phyloP scores from a whole-genome alignment of 2,888 invertebrate genomes.

The Polia nebulosa region DNA sequence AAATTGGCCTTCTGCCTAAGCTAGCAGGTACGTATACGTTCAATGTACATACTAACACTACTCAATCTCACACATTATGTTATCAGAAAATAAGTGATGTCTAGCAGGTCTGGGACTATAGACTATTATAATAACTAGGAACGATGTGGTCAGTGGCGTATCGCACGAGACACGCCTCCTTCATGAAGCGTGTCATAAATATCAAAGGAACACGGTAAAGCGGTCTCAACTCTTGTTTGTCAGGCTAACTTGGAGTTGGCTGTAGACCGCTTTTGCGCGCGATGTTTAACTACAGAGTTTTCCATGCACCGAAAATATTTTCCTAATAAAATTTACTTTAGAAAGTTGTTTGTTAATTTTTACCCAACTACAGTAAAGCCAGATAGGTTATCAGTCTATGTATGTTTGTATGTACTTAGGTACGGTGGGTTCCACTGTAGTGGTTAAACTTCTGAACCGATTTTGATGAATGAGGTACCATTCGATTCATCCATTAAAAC shows the following conservation, averaged over 20 bases:
- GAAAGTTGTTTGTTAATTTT: background rate
- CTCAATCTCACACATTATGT: too few species aligned
- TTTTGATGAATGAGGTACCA: background rate
- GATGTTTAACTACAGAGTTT: constrained; percentile 1
- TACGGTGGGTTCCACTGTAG: too few species aligned
- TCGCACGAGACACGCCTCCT: background rate
- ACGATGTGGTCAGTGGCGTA: constrained; percentile 12
- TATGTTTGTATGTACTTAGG: background rate
- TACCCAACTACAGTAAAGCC: background rate
- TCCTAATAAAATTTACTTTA: background rate
- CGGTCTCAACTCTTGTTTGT: constrained; percentile 15
- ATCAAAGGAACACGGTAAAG: constrained; percentile 32
- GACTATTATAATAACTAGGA: constrained; percentile 15
- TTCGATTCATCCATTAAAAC: background rate
- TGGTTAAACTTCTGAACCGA: background rate
- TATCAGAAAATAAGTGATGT: too few species aligned
- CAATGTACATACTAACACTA: too few species aligned
- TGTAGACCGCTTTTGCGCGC: background rate
- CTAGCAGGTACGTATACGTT: too few species aligned
- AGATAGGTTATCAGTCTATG: background rate
- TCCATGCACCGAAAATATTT: background rate
- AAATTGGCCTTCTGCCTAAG: too few species aligned
- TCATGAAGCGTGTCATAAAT: constrained; percentile 1
- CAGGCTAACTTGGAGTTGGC: constrained; percentile 7
- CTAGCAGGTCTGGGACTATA: too few species aligned